Base-by-base conservation (phyloP, 2,888 invertebrate species). In the Cantharis lateralis region DNA sequence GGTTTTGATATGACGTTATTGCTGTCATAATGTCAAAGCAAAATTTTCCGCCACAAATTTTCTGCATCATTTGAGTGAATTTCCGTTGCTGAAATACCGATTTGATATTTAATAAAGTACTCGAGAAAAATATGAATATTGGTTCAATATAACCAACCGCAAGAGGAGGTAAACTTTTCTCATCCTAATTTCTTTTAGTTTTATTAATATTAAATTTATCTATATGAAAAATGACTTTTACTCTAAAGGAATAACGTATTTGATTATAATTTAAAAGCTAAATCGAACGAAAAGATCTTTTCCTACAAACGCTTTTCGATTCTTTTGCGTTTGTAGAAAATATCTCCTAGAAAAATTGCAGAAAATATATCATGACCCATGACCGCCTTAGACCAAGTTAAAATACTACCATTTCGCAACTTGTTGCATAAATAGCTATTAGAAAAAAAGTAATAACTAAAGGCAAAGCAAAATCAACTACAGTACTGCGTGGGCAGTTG, bases 1-100 rank as follows among this genome's bases (percentile, higher is more conserved):
- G 32, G 66, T 68, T 71, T 72, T 48, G 64, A 72, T 72, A 66
- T 68, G 72, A 72, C 48, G 72, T 68, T 48, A 72, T 20, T 72
- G 68, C 72, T 66, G 66, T 61, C 72, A 68, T 72, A 72, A 72
- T 72, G 72, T 72, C 72, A 72, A 72, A 72, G 72, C 72, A 48
- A 72, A 72, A 72, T 61, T 72, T 32, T 48, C 66, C 72, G 48
- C 66, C 66, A 26, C 66, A 64, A 72, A 72, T 72, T 72, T 72
- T 72, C 72, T 68, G 72, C 72, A 72, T 72, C 72, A 72, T 72
- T 72, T 72, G 72, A 68, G 32, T 61, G 72, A 72, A 66, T 72
- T 68, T 72, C 66, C 72, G 66, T 48, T 28, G 48, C 20, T 72
- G 66, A 66, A 66, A 68, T 72, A 66, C 24, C 48, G 72, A 68